Base-by-base conservation (phyloP, 2,113 vertebrate genomes). In the Hyla sarda region DNA sequence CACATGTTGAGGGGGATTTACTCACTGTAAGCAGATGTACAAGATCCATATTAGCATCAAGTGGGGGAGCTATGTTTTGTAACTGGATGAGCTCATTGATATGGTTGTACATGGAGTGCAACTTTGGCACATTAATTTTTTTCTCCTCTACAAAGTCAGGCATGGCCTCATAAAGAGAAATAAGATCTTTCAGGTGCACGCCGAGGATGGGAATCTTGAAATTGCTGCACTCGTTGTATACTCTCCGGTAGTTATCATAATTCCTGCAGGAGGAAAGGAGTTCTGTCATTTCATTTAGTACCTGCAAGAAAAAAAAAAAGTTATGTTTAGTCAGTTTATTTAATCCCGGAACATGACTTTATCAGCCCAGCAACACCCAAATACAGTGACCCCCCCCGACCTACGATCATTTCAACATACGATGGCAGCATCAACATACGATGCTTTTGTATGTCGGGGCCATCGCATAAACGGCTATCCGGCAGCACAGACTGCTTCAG, bases 191-290 rank as follows among this genome's bases (percentile, higher is more conserved):
- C 87, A 99, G 95, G 90, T 99, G 97, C 54, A 99, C 97, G 0
- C 97, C 97, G 67, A 99, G 93, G 88, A 99, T 98, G 47, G 97
- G 97, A 88, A 98, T 97, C 93, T 98, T 98, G 90, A 97, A 98
- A 86, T 95, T 95, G 60, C 91, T 93, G 85, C 96, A 97, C 86
- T 92, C 95, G 0, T 93, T 95, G 52, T 97, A 98, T 75, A 95
- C 95, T 83, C 97, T 96, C 72, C 97, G 93, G 83, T 99, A 99
- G 92, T 95, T 98, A 91, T 98, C 96, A 45, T 96, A 99, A 90
- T 99, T 99, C 90, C 96, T 94, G 89, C 94, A 97, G 47, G 97
- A 99, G 7, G 97, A 97, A 87, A 99, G 96, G 84, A 99, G 92
- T 90, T 99, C 97, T 0, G 97, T 99, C 97, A 99, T 98, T 93